Percentiles rank a stretch among this genome's conserved stretches.
These are phyloP conservation scores for Hirtodrosophila confusa DNA, from an alignment of 2,888 invertebrate genomes.

Conservation along the genomic window DNA sequence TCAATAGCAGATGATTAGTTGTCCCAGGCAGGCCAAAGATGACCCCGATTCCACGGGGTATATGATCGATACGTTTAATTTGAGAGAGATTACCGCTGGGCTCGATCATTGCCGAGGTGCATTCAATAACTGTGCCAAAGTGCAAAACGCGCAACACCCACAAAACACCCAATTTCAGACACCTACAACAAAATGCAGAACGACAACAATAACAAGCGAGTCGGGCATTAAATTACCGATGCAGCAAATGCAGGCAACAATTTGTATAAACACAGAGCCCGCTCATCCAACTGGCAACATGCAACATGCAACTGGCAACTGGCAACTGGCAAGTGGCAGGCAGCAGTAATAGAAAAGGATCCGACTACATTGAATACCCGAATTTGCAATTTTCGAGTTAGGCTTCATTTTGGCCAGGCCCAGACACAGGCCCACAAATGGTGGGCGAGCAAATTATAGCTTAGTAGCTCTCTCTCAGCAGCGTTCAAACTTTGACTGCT, in stretches of 20 bases:
- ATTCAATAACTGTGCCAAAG: slow-evolving; percentile 70
- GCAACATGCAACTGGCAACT: slow-evolving; percentile 24
- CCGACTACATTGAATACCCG: slow-evolving; percentile 70
- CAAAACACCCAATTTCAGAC: slow-evolving; percentile 42
- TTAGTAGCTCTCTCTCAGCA: slow-evolving; percentile 4
- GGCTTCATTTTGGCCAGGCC: slow-evolving; percentile 53
- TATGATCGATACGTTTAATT: slow-evolving; percentile 25
- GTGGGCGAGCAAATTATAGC: slow-evolving; percentile 72
- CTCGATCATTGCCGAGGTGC: slow-evolving; percentile 12
- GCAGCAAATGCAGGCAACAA: slow-evolving; percentile 66
- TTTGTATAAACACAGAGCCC: slow-evolving; percentile 71
- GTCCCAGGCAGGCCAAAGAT: background rate
- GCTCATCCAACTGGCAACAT: slow-evolving; percentile 28
- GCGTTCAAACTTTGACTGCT: slow-evolving; percentile 5
- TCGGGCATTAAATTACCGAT: slow-evolving; percentile 58
- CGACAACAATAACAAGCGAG: slow-evolving; percentile 8
- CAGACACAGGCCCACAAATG: slow-evolving; percentile 36
- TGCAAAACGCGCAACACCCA: slow-evolving; percentile 59
- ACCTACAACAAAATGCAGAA: slow-evolving; percentile 17
- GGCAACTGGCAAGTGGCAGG: slow-evolving; percentile 15
- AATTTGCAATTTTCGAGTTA: slow-evolving; percentile 79
- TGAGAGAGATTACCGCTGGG: slow-evolving; percentile 22
- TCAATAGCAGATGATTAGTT: too few species aligned
- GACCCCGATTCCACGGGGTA: slow-evolving; percentile 18
- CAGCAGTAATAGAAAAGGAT: slow-evolving; percentile 71